A percentile compares a stretch with the other conserved stretches of the same genome.
phyloP scores from a whole-genome alignment of 2,797 vertebrate genomes.

The Squalus acanthias region DNA sequence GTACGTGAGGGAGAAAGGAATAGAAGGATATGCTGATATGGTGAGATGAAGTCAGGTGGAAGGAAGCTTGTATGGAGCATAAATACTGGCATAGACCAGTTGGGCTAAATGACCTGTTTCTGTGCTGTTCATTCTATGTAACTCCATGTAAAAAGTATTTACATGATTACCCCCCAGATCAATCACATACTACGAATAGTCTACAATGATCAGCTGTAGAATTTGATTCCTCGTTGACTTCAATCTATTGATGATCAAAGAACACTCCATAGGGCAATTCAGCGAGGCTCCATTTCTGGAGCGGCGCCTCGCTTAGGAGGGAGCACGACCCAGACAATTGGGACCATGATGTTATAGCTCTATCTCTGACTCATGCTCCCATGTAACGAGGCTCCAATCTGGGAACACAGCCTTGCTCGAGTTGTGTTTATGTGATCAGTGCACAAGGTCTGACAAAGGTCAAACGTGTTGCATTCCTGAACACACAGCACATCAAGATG shows the following conservation, averaged over 20 bases:
- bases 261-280: neutral
- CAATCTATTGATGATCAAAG: neutral
- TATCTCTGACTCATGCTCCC: neutral
- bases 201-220: neutral
- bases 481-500: neutral
- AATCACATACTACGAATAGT: neutral
- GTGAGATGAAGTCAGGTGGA: neutral
- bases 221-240: neutral
- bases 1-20: neutral
- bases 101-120: neutral
- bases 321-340: neutral
- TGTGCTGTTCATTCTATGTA: neutral
- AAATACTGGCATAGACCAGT: neutral
- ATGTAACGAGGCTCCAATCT: neutral
- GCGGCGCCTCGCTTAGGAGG: neutral
- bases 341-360: neutral
- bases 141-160: neutral
- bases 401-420: neutral
- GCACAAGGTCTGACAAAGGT: conserved; percentile 2
- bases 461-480: conserved; percentile 7
- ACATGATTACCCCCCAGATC: neutral
- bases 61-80: neutral
- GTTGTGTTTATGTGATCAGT: neutral
- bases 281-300: no score
- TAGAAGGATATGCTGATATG: neutral